These are phyloP conservation scores for Agrypnus murinus DNA, from an alignment of 2,888 invertebrate species.

Conservation along the genomic window DNA sequence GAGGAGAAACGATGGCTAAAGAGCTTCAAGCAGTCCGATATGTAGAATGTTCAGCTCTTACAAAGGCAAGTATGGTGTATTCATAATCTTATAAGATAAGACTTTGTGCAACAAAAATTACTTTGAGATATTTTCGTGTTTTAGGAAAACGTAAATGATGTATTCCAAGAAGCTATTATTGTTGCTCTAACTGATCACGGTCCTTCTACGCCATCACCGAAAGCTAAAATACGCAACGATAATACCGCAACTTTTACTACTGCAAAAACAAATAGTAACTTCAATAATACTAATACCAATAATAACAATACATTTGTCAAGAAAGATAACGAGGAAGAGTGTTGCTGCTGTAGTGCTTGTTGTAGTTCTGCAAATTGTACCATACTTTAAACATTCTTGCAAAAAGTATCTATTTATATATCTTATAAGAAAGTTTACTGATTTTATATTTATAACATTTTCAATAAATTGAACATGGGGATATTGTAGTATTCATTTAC, in stretches of 20 bases:
- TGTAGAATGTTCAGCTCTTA: constrained; percentile 46
- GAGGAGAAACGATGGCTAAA: constrained; percentile 37
- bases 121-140: background rate
- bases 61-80: constrained; percentile 36
- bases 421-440: no score
- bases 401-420: no score
- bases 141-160: constrained; percentile 17
- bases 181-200: background rate
- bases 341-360: background rate
- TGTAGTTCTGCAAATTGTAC: background rate
- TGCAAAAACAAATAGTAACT: background rate
- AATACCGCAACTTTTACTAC: background rate
- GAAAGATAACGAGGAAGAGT: background rate
- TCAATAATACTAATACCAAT: background rate
- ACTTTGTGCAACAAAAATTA: background rate
- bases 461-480: no score
- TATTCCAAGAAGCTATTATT: constrained; percentile 16
- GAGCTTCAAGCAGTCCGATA: constrained; percentile 41
- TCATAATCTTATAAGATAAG: no score
- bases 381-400: no score
- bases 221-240: background rate
- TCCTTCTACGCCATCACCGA: background rate
- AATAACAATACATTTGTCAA: background rate
- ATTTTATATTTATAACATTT: no score
- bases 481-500: no score